Evolutionary conservation across 2,797 vertebrate species (phyloP).

Genomic region (Cichlasoma orientale): DNA sequence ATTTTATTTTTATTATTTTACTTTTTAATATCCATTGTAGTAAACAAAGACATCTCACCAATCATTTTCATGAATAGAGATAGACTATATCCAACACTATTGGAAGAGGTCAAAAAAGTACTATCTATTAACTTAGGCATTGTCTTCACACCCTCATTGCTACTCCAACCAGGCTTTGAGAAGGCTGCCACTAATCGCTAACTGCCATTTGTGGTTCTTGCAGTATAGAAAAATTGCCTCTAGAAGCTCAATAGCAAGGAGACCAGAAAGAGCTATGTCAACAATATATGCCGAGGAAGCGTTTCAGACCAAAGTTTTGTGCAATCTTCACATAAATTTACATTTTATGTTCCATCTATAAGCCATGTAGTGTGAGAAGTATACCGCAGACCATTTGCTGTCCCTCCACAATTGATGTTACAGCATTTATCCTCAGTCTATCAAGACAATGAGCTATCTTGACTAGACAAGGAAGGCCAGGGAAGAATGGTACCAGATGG

Average conservation of each 20-base stretch:
- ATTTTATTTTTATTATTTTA: neutral
- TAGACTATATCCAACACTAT: neutral
- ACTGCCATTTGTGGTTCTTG: neutral
- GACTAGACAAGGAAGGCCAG: conserved; percentile 56
- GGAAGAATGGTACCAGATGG: conserved; percentile 79
- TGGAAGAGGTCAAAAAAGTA: neutral
- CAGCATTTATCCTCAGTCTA: conserved; percentile 26
- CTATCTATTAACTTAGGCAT: neutral
- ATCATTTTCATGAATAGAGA: conserved; percentile 23
- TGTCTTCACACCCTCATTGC: neutral
- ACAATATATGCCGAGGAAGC: neutral
- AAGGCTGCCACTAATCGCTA: neutral
- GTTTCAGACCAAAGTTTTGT: neutral
- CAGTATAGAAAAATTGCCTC: neutral
- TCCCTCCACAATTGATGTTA: conserved; percentile 29
- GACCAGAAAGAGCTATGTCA: neutral
- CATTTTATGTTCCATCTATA: conserved; percentile 12
- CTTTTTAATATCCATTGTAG: conserved; percentile 57
- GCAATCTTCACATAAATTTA: neutral
- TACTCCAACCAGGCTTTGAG: neutral
- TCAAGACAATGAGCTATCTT: conserved; percentile 62
- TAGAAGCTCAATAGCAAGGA: neutral
- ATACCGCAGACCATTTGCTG: conserved; percentile 23
- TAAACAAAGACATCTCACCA: conserved; percentile 70
- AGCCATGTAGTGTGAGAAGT: conserved; percentile 17